Conservation (phyloP, 1,140 invertebrate genomes). For the Lordiphosa mommai region DNA sequence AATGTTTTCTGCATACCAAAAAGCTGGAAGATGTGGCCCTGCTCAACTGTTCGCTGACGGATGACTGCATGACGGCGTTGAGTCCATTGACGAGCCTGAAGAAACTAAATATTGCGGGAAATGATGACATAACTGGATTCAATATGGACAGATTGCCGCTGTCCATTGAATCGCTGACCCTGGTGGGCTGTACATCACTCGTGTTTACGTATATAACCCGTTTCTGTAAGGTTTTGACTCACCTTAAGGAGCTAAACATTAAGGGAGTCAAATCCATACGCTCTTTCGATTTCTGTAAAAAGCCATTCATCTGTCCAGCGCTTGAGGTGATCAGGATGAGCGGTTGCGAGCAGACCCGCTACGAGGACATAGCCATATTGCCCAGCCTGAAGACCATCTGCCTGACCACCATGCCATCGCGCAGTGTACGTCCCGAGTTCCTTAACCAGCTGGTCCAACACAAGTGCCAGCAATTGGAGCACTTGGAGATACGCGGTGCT, state of each 20-base stretch:
- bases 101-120: slow-evolving; percentile 21
- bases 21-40: slow-evolving; percentile 13
- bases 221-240: background rate
- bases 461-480: slow-evolving; percentile 23
- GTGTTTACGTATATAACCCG: background rate
- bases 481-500: slow-evolving; percentile 8
- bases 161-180: slow-evolving; percentile 18
- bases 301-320: background rate
- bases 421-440: background rate
- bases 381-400: slow-evolving; percentile 25
- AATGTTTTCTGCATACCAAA: slow-evolving; percentile 16
- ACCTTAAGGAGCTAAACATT: slow-evolving; percentile 30
- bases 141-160: slow-evolving; percentile 11
- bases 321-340: slow-evolving; percentile 27
- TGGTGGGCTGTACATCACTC: slow-evolving; percentile 7
- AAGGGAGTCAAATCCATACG: background rate
- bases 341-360: background rate
- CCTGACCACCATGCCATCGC: background rate
- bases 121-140: slow-evolving; percentile 9
- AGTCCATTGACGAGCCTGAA: slow-evolving; percentile 16
- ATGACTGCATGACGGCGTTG: slow-evolving; percentile 5
- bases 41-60: slow-evolving; percentile 3
- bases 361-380: slow-evolving; percentile 35
- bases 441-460: slow-evolving; percentile 9
- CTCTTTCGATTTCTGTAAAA: background rate